These are phyloP conservation scores for Characodon lateralis DNA, from an alignment of 2,797 vertebrate species.

Conservation along the genomic window DNA sequence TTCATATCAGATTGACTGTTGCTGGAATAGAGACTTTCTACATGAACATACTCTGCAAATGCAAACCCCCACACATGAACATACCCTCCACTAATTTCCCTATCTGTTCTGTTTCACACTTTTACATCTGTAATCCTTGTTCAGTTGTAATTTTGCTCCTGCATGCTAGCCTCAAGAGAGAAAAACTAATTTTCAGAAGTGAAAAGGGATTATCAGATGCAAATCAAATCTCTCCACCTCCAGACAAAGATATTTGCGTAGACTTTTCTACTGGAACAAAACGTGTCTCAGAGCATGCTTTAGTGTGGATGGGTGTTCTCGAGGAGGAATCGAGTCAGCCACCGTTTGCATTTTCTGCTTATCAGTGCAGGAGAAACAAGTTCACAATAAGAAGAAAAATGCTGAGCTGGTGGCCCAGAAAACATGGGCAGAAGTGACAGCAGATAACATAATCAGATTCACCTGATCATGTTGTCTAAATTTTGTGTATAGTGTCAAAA, in stretches of 20 bases:
- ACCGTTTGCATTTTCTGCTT: constrained; percentile 75
- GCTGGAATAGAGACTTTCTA: constrained; percentile 38
- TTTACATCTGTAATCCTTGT: constrained; percentile 71
- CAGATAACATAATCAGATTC: constrained; percentile 55
- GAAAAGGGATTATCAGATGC: constrained; percentile 76
- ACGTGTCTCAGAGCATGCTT: constrained; percentile 53
- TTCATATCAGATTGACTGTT: constrained; percentile 55
- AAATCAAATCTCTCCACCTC: constrained; percentile 69
- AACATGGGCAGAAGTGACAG: constrained; percentile 54
- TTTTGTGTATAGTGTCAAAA: constrained; percentile 47
- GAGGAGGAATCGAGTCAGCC: constrained; percentile 62
- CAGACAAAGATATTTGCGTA: constrained; percentile 72
- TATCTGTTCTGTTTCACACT: constrained; percentile 67
- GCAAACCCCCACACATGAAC: constrained; percentile 7
- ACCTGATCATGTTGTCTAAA: constrained; percentile 35
- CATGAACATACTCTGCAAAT: constrained; percentile 26
- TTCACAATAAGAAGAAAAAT: constrained; percentile 65
- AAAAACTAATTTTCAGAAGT: constrained; percentile 77
- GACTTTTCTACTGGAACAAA: constrained; percentile 66
- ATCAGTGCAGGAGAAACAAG: constrained; percentile 60
- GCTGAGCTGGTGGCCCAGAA: constrained; percentile 60
- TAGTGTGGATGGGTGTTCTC: constrained; percentile 64
- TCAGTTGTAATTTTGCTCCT: constrained; percentile 71
- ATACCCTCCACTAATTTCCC: constrained; percentile 46
- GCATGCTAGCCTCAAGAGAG: constrained; percentile 63